Evolutionary conservation across 2,888 invertebrate genomes (phyloP).

Genomic region (Ditylenchus weischeri): DNA sequence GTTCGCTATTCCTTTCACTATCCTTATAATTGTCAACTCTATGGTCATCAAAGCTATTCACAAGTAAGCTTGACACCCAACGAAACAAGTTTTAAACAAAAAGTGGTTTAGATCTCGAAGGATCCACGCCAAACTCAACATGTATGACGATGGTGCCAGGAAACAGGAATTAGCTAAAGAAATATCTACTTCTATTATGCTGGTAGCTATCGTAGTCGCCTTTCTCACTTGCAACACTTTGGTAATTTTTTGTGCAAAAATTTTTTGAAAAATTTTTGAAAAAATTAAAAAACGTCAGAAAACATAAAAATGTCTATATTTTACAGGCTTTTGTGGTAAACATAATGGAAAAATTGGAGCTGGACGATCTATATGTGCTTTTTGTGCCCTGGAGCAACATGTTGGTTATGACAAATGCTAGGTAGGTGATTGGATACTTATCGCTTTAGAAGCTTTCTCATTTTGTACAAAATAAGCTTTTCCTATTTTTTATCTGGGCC

Average conservation of each 20-base stretch:
- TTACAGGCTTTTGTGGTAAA: constrained; percentile 43
- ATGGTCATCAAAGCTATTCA: constrained; percentile 54
- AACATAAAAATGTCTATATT: constrained; percentile 1
- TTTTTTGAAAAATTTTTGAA: not conserved
- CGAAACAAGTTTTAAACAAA: constrained; percentile 1
- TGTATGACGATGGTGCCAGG: constrained; percentile 34
- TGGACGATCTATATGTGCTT: constrained; percentile 32
- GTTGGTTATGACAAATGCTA: constrained; percentile 41
- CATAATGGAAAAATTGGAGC: constrained; percentile 39
- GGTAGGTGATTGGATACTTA: too few species aligned
- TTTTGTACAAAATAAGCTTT: too few species aligned
- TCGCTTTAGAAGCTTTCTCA: too few species aligned
- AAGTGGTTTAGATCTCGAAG: constrained; percentile 33
- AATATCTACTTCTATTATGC: constrained; percentile 62
- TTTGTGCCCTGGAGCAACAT: constrained; percentile 40
- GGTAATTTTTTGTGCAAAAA: constrained; percentile 26
- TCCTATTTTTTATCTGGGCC: too few species aligned
- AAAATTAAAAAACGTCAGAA: not conserved
- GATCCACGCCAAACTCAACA: constrained; percentile 40
- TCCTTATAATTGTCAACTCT: constrained; percentile 55
- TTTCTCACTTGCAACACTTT: constrained; percentile 61
- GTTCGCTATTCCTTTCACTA: constrained; percentile 53
- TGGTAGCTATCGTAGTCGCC: constrained; percentile 61
- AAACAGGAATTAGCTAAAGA: constrained; percentile 51
- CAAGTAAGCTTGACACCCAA: constrained; percentile 16